Evolutionary conservation across 1,140 invertebrate genomes (phyloP).

Genomic region (Sitobion miscanthi): DNA sequence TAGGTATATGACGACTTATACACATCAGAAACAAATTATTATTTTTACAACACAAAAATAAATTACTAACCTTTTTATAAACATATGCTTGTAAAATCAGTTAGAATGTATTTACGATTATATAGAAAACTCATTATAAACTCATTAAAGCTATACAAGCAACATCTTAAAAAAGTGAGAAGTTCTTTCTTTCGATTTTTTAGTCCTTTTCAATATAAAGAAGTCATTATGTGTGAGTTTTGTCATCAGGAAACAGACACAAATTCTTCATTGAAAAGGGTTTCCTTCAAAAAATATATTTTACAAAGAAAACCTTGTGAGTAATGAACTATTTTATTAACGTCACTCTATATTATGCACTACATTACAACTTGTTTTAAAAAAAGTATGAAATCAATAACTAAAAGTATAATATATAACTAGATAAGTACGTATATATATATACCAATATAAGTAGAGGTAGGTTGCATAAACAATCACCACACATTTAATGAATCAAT

Average conservation of each 20-base stretch:
- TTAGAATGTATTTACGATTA: neutral
- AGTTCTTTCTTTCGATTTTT: conserved; percentile 33
- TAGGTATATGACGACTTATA: neutral
- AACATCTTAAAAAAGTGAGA: neutral
- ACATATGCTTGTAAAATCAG: neutral
- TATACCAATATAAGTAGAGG: neutral
- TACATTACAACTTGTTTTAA: neutral
- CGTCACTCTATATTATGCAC: too few relatives aligned
- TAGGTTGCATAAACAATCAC: neutral
- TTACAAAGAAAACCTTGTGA: neutral
- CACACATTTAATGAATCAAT: neutral
- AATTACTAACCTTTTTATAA: neutral
- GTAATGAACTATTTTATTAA: neutral
- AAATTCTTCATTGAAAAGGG: neutral
- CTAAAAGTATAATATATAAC: neutral
- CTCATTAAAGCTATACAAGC: neutral
- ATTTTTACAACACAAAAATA: neutral
- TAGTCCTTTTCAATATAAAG: conserved; percentile 19
- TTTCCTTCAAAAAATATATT: neutral
- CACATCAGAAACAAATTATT: neutral
- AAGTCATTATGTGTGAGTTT: neutral
- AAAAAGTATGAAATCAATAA: neutral
- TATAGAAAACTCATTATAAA: conserved; percentile 28
- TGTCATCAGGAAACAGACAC: neutral
- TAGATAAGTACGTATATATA: neutral